Evolutionary conservation across 2,113 vertebrate genomes (phyloP), one percentile per base, ranked within the genome.

Genomic region (Ranitomeya imitator): DNA sequence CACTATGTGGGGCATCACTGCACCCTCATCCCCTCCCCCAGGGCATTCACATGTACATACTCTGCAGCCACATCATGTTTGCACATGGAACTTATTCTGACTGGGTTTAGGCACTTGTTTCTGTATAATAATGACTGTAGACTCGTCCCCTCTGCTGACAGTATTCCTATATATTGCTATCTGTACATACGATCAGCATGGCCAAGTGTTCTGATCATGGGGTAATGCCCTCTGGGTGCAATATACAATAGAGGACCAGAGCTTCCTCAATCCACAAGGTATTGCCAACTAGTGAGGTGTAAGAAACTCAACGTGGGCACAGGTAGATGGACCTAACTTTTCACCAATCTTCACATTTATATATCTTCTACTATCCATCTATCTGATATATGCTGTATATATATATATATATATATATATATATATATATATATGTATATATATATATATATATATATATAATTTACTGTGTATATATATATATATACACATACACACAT

Each of bases 51-150:
- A 85, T 69, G 61, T 78, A 86, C 60, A 67, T 79, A 79, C 14
- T 21, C 76, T 31, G 71, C 21, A 54, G 3, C 61, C 61, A 67
- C 85, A 69, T 52, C 59, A 69, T 79, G 60, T 86, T 86, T 86
- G 85, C 85, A 86, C 76, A 79, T 65, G 55, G 51, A 86, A 55
- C 51, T 13, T 63, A 79, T 55, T 6, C 73, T 79, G 60, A 10
- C 73, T 79, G 60, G 74, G 45, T 80, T 79, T 69, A 86, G 61
- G 52, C 77, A 86, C 60, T 69, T 86, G 76, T 71, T 79, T 77
- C 60, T 86, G 76, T 79, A 86, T 69, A 19, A 67, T 65, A 83
- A 54, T 26, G n/a, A 60, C 63, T 31, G 51, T 86, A 86, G 61
- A 69, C 60, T 61, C 80, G 76, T 80, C 14, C 76, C 77, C 85